phyloP scores from a whole-genome alignment of 2,113 vertebrate species.

The Oryzias curvinotus region DNA sequence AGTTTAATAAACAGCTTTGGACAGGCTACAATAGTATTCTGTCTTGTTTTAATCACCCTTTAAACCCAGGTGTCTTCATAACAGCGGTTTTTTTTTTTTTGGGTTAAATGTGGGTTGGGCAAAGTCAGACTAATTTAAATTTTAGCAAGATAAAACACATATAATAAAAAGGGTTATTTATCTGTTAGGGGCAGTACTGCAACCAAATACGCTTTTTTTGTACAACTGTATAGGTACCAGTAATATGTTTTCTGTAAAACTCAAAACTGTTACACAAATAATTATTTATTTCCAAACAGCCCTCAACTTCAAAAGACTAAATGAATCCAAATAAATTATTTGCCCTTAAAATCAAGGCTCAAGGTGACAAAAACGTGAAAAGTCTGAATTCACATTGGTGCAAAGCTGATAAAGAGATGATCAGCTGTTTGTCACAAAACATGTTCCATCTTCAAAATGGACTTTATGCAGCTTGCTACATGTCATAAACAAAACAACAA shows the following conservation, averaged over 20 bases:
- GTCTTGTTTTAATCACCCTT: slow-evolving; percentile 14
- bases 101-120: slow-evolving; percentile 51
- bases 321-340: too few relatives aligned
- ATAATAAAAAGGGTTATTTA: slow-evolving; percentile 34
- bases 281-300: too few relatives aligned
- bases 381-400: too few relatives aligned
- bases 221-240: neutral
- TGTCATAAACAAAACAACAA: too few relatives aligned
- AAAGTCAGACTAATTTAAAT: slow-evolving; percentile 50
- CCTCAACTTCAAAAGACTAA: too few relatives aligned
- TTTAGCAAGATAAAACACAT: slow-evolving; percentile 59
- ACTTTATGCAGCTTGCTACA: too few relatives aligned
- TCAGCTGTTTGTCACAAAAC: too few relatives aligned
- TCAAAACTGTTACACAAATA: too few relatives aligned
- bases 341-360: too few relatives aligned
- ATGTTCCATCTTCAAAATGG: too few relatives aligned
- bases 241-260: neutral
- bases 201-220: neutral
- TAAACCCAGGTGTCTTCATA: slow-evolving; percentile 60
- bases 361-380: too few relatives aligned
- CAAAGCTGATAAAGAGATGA: too few relatives aligned
- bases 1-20: slow-evolving; percentile 54
- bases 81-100: slow-evolving; percentile 28
- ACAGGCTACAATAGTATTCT: slow-evolving; percentile 63
- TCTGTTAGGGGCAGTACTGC: neutral